phyloP scores from a whole-genome alignment of 2,113 vertebrate genomes.

The Shinisaurus crocodilurus region DNA sequence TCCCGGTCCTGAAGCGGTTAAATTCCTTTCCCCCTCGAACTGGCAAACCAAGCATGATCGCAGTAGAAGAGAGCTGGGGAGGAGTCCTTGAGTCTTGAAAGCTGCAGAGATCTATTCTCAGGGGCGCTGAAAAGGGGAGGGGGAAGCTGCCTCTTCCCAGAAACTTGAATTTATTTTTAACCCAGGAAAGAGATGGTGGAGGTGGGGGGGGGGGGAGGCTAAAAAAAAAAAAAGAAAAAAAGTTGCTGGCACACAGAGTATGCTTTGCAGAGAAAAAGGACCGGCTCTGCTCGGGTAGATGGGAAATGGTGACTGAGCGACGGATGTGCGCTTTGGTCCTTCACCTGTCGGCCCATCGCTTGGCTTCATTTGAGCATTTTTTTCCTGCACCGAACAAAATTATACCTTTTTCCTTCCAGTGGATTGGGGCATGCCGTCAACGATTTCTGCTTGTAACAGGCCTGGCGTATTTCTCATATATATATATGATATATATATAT shows the following conservation, averaged over 20 bases:
- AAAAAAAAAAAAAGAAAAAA: slow-evolving; percentile 13
- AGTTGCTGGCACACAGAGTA: slow-evolving; percentile 22
- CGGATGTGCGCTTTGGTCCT: slow-evolving; percentile 33
- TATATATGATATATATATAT: too few relatives aligned
- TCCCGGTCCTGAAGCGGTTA: slow-evolving; percentile 74
- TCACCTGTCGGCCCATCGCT: slow-evolving; percentile 77
- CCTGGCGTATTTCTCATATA: neutral
- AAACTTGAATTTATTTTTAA: slow-evolving; percentile 86
- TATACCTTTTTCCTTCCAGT: too few relatives aligned
- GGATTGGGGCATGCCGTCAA: neutral
- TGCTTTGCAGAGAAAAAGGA: neutral
- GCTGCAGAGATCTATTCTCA: slow-evolving; percentile 79
- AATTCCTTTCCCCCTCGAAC: slow-evolving; percentile 79
- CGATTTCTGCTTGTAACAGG: neutral
- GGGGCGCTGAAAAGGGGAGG: slow-evolving; percentile 77
- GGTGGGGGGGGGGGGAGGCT: slow-evolving; percentile 66
- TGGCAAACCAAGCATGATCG: slow-evolving; percentile 74
- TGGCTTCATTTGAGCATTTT: slow-evolving; percentile 81
- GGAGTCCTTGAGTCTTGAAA: slow-evolving; percentile 69
- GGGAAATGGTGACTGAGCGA: neutral
- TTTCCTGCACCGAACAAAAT: too few relatives aligned
- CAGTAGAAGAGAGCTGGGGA: slow-evolving; percentile 68
- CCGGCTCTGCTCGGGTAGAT: neutral
- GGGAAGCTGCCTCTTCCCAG: slow-evolving; percentile 81
- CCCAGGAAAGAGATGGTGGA: slow-evolving; percentile 79